A percentile compares a stretch with the other conserved stretches of the same genome.
Conservation (phyloP, 2,113 vertebrate genomes). For the Cavia porcellus region DNA sequence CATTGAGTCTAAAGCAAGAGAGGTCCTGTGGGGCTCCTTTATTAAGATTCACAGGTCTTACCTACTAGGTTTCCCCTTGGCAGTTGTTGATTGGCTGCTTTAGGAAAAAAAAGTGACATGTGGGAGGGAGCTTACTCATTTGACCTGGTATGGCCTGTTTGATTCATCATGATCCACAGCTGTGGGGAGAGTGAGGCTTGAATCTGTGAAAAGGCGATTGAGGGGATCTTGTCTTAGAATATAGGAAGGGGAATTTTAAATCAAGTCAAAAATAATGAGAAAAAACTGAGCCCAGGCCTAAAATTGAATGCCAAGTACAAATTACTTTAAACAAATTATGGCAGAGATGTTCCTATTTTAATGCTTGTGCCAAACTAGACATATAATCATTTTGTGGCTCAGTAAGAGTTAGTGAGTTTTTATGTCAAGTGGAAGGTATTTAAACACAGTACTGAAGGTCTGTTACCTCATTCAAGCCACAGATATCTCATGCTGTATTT, state of each 20-base stretch:
- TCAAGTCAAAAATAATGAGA: neutral
- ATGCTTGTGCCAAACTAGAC: neutral
- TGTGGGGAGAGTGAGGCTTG: neutral
- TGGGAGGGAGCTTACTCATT: too few species aligned
- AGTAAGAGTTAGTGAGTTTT: neutral
- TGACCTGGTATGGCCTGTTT: neutral
- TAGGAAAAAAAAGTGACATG: neutral
- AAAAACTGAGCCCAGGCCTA: neutral
- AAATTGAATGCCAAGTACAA: neutral
- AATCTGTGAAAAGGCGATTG: too few species aligned
- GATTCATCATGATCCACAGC: neutral
- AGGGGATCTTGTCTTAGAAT: neutral
- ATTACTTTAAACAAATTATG: neutral
- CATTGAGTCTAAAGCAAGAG: fast-evolving
- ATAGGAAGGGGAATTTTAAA: neutral
- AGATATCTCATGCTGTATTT: neutral
- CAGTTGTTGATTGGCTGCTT: neutral
- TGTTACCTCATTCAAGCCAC: neutral
- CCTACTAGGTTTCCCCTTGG: fast-evolving
- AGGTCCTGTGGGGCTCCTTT: neutral
- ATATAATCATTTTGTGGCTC: neutral
- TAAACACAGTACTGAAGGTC: neutral
- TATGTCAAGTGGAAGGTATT: fast-evolving
- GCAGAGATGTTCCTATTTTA: neutral
- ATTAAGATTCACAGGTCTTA: fast-evolving